Evolutionary conservation across 2,797 vertebrate species (phyloP).

Genomic region (Salmo trutta): DNA sequence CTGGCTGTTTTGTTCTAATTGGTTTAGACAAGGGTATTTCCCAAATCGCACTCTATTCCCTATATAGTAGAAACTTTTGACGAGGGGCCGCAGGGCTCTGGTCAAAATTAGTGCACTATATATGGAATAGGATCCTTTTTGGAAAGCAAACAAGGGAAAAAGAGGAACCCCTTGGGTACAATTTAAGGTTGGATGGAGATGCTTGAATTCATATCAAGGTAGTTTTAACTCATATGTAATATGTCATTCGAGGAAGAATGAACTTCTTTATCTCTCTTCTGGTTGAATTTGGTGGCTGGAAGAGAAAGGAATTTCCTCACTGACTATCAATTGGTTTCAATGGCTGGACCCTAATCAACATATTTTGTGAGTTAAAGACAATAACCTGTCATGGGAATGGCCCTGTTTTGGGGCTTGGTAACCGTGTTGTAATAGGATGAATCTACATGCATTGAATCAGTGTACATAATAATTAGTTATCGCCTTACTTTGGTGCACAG

Average conservation of each 20-base stretch:
- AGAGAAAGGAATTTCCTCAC: neutral
- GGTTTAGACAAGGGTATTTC: constrained; percentile 21
- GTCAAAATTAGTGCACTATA: neutral
- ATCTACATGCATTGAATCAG: constrained; percentile 11
- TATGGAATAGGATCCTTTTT: neutral
- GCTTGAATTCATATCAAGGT: constrained; percentile 1
- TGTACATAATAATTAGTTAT: neutral
- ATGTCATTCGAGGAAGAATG: neutral
- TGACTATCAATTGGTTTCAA: constrained; percentile 29
- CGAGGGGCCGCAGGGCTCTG: neutral
- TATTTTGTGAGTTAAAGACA: constrained; percentile 24
- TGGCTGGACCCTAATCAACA: constrained; percentile 39
- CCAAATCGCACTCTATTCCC: neutral
- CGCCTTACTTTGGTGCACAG: neutral
- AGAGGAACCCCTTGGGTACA: constrained; percentile 50
- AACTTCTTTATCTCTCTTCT: constrained; percentile 34
- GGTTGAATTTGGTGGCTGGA: neutral
- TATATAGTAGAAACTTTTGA: neutral
- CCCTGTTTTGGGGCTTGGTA: constrained; percentile 30
- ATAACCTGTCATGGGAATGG: constrained; percentile 10
- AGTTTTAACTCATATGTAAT: constrained; percentile 14
- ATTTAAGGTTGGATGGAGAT: constrained; percentile 39
- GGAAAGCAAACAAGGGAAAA: neutral
- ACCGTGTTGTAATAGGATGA: constrained; percentile 21
- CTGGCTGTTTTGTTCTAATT: constrained; percentile 51